Conservation (phyloP, 1,140 invertebrate species). For the Papilio polyxenes region DNA sequence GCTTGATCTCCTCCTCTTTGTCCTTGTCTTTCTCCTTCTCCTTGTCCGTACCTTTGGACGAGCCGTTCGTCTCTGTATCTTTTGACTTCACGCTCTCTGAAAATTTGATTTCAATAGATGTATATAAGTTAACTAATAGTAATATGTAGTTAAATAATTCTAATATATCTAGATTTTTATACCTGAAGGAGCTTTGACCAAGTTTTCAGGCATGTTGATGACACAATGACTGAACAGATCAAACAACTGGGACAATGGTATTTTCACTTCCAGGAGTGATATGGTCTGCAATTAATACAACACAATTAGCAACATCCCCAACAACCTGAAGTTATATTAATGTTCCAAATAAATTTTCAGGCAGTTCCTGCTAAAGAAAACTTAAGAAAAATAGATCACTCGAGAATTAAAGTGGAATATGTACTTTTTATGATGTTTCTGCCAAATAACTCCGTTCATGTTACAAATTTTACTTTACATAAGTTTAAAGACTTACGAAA, state of each 20-base stretch:
- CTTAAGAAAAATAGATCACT: no score
- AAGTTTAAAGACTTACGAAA: no score
- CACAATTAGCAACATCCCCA: background rate
- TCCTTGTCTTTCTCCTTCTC: slow-evolving; percentile 56
- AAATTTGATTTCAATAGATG: slow-evolving; percentile 1
- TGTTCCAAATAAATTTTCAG: background rate
- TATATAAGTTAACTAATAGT: background rate
- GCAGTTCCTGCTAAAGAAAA: background rate
- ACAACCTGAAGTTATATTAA: background rate
- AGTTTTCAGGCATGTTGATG: slow-evolving; percentile 69
- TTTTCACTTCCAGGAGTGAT: slow-evolving; percentile 93
- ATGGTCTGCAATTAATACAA: slow-evolving; percentile 83
- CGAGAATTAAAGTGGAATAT: no score
- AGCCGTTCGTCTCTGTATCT: slow-evolving; percentile 47
- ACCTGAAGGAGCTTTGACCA: slow-evolving; percentile 64
- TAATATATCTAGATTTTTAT: background rate
- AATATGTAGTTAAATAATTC: background rate
- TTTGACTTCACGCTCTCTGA: slow-evolving; percentile 54
- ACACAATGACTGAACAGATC: slow-evolving; percentile 94
- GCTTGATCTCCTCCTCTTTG: slow-evolving; percentile 62
- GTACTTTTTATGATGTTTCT: no score
- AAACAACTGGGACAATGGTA: slow-evolving; percentile 92
- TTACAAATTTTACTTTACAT: no score
- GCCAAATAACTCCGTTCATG: no score
- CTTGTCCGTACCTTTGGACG: slow-evolving; percentile 43